Conservation (phyloP, 2,797 vertebrate genomes). For the Phoebastria nigripes region DNA sequence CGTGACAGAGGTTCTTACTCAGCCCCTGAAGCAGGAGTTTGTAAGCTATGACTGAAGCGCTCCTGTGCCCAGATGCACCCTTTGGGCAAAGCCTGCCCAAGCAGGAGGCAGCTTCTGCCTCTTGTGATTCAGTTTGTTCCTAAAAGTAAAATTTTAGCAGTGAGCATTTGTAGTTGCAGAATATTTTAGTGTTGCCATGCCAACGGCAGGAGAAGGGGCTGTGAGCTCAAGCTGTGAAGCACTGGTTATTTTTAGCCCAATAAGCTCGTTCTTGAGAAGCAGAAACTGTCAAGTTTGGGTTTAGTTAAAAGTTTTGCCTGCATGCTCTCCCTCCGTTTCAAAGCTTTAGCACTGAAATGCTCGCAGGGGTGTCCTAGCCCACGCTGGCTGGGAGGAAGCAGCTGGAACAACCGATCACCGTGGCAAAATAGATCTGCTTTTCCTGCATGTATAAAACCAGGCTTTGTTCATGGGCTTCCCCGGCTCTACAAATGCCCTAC, state of each 20-base stretch:
- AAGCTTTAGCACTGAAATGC: not conserved
- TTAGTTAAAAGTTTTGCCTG: slow-evolving; percentile 32
- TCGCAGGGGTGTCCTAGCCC: not conserved
- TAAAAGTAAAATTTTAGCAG: slow-evolving; percentile 34
- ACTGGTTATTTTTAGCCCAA: slow-evolving; percentile 67
- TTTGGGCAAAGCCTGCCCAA: not conserved
- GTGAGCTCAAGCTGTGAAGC: slow-evolving; percentile 52
- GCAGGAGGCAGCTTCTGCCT: not conserved
- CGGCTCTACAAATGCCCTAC: not conserved
- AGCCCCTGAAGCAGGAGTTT: not conserved
- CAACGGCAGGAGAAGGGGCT: slow-evolving; percentile 54
- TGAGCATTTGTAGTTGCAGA: slow-evolving; percentile 49
- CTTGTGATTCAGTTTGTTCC: slow-evolving; percentile 11
- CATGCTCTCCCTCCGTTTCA: not conserved
- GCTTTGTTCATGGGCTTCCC: slow-evolving; percentile 5
- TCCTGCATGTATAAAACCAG: not conserved
- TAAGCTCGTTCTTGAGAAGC: slow-evolving; percentile 42
- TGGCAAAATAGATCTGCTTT: slow-evolving; percentile 21
- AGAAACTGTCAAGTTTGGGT: slow-evolving; percentile 38
- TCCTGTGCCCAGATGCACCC: not conserved
- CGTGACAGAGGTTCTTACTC: not conserved
- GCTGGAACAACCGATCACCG: not conserved
- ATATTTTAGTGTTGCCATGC: slow-evolving; percentile 70
- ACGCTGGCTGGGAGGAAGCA: not conserved
- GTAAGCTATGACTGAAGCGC: not conserved